phyloP scores from a whole-genome alignment of 1,140 invertebrate species.

The Araneus ventricosus region DNA sequence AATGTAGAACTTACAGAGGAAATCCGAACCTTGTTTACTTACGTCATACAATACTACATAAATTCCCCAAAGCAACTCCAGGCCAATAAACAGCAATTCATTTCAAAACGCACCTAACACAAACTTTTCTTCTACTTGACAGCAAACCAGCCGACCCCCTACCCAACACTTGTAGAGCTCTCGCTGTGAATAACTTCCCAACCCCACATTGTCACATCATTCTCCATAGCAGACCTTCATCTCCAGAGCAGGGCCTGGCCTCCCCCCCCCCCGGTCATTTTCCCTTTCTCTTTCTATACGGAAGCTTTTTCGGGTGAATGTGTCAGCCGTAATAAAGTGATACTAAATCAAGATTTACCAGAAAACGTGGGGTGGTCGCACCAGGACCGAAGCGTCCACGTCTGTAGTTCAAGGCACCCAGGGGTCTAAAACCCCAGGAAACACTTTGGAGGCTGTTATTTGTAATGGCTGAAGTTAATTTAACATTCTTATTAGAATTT shows the following conservation, averaged over 20 bases:
- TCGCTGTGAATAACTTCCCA: conserved; percentile 21
- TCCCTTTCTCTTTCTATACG: not conserved
- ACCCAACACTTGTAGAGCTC: not conserved
- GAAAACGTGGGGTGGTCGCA: conserved; percentile 28
- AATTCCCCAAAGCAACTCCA: not conserved
- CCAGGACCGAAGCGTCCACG: not conserved
- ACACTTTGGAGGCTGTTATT: not conserved
- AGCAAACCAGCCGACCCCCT: not conserved
- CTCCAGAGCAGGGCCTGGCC: not conserved
- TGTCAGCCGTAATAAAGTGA: conserved; percentile 35
- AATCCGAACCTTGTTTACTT: not conserved
- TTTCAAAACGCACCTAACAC: not conserved
- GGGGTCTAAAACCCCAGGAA: conserved; percentile 12
- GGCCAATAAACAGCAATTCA: not conserved
- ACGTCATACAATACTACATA: not conserved
- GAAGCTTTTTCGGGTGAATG: not conserved
- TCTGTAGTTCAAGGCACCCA: not conserved
- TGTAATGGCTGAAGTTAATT: conserved; percentile 27
- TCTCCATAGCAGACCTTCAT: not conserved
- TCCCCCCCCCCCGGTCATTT: not conserved
- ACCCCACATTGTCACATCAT: conserved; percentile 63
- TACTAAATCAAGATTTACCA: conserved; percentile 54
- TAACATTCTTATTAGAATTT: conserved; percentile 19
- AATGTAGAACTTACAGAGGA: not conserved
- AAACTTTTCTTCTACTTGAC: not conserved